A percentile compares a stretch with the other conserved stretches of the same genome.
Conservation (phyloP, 2,888 invertebrate species). For the Cremastinae sp. region DNA sequence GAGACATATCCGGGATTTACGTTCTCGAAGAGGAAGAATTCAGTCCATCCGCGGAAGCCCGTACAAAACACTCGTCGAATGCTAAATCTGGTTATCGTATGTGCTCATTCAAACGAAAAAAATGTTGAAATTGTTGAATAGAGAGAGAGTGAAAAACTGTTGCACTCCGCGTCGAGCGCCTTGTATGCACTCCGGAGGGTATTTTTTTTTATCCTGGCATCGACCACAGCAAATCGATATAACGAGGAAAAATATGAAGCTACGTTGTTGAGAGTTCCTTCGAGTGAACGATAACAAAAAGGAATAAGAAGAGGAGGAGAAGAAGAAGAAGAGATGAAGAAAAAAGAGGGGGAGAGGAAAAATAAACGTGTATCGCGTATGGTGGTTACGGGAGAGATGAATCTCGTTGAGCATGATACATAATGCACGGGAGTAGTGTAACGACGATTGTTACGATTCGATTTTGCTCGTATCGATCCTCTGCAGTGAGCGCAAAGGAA, state of each 20-base stretch:
- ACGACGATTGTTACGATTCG: slow-evolving; percentile 61
- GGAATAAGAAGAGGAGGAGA: slow-evolving; percentile 4
- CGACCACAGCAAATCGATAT: slow-evolving; percentile 56
- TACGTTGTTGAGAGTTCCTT: slow-evolving; percentile 13
- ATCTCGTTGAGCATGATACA: slow-evolving; percentile 38
- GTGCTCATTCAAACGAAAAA: too few relatives aligned
- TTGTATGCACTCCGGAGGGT: too few relatives aligned
- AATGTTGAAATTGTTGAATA: too few relatives aligned
- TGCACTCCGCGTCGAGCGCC: slow-evolving; percentile 5
- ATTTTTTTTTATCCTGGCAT: slow-evolving; percentile 4
- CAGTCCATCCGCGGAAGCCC: too few relatives aligned
- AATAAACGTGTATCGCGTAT: slow-evolving; percentile 51
- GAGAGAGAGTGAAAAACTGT: too few relatives aligned
- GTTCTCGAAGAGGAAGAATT: too few relatives aligned
- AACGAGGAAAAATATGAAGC: slow-evolving; percentile 54
- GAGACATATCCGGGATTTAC: too few relatives aligned
- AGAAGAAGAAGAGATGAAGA: slow-evolving; percentile 23
- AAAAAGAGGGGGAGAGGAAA: slow-evolving; percentile 13
- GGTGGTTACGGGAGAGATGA: slow-evolving; percentile 35
- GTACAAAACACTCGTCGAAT: too few relatives aligned
- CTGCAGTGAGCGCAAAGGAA: slow-evolving; percentile 27
- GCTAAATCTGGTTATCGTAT: too few relatives aligned
- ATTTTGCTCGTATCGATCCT: slow-evolving; percentile 56
- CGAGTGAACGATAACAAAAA: slow-evolving; percentile 24
- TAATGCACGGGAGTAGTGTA: slow-evolving; percentile 37